A percentile compares a stretch with the other conserved stretches of the same genome.
Conservation (phyloP, 2,113 vertebrate genomes). For the Misgurnus mizolepis region DNA sequence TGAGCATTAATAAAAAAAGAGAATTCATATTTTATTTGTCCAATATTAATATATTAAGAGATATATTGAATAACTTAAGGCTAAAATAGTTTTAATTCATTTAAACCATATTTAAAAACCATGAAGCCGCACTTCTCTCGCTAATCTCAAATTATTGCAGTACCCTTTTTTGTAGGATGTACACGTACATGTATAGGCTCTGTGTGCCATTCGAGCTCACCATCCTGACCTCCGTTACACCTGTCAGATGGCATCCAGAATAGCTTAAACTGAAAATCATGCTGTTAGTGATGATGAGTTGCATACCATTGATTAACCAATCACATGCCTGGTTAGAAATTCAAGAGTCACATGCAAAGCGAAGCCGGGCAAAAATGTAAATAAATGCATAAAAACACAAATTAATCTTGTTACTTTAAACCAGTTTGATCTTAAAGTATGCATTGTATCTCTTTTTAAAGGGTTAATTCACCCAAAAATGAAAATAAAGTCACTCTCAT, state of each 20-base stretch:
- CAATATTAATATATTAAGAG: too few relatives aligned
- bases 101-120: too few relatives aligned
- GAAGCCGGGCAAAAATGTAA: slow-evolving; percentile 59
- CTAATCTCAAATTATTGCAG: too few relatives aligned
- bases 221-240: slow-evolving; percentile 40
- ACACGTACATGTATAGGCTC: not conserved
- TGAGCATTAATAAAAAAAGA: too few relatives aligned
- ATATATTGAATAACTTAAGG: too few relatives aligned
- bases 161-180: too few relatives aligned
- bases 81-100: too few relatives aligned
- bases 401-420: not conserved
- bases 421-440: not conserved
- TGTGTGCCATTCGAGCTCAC: slow-evolving; percentile 19
- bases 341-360: slow-evolving; percentile 57
- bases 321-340: not conserved
- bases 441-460: not conserved
- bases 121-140: too few relatives aligned
- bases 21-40: too few relatives aligned
- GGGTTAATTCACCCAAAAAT: not conserved
- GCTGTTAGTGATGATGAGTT: slow-evolving; percentile 61
- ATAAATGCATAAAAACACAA: slow-evolving; percentile 1
- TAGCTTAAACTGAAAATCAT: slow-evolving; percentile 49
- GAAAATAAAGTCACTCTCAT: too few relatives aligned
- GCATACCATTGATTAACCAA: not conserved
- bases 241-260: not conserved